Conservation (phyloP, 2,797 vertebrate genomes). For the Capromys pilorides region DNA sequence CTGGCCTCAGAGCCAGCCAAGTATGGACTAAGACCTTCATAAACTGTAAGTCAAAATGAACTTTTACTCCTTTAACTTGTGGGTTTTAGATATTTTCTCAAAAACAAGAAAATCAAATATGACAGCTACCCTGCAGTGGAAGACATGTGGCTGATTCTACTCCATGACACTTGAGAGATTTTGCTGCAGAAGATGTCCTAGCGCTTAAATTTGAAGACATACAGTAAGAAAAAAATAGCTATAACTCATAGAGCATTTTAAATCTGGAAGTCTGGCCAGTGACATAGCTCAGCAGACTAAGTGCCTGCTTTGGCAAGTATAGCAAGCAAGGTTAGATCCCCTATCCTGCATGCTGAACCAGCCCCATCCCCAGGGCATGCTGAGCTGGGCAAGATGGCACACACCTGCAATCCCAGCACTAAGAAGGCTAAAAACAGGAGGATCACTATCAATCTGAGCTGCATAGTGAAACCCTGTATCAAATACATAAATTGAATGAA, state of each 20-base stretch:
- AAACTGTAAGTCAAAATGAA: not conserved
- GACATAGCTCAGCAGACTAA: too few species aligned
- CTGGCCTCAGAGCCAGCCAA: not conserved
- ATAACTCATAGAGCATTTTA: slow-evolving; percentile 24
- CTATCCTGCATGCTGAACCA: too few species aligned
- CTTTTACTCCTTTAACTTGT: not conserved
- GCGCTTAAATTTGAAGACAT: not conserved
- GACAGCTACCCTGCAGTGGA: not conserved
- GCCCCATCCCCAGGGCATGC: too few species aligned
- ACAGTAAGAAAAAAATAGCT: slow-evolving; percentile 45
- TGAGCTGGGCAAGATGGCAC: too few species aligned
- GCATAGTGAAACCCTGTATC: too few species aligned
- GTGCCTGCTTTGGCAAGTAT: too few species aligned
- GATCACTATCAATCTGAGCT: too few species aligned
- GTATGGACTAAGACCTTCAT: not conserved
- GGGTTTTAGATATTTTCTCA: not conserved
- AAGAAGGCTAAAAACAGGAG: too few species aligned
- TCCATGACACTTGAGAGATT: not conserved
- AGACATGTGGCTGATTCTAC: not conserved
- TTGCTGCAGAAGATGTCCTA: not conserved
- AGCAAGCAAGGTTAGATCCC: too few species aligned
- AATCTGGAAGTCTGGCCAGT: not conserved
- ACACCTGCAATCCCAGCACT: too few species aligned
- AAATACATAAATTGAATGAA: too few species aligned
- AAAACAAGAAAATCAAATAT: not conserved